These are phyloP conservation scores for Emberiza fucata DNA, from an alignment of 2,113 vertebrate species.

Conservation along the genomic window DNA sequence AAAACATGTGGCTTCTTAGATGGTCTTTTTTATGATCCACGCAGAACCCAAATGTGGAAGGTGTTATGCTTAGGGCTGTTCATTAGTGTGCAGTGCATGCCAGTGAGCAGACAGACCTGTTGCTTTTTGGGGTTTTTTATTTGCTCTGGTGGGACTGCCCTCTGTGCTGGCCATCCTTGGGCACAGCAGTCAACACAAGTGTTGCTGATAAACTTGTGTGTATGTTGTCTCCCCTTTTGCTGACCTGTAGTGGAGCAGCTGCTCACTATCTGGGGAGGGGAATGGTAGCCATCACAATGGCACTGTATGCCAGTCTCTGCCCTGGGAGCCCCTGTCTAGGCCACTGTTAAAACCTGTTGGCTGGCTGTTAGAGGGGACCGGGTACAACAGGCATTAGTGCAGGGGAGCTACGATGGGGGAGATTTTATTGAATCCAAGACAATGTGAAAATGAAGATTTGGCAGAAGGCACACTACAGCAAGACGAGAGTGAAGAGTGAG, in stretches of 20 bases:
- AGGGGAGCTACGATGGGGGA: background rate
- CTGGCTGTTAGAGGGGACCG: fast-evolving
- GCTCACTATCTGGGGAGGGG: fast-evolving
- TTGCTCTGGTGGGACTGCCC: background rate
- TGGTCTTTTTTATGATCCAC: background rate
- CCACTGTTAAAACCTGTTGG: background rate
- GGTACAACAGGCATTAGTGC: background rate
- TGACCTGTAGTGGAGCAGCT: background rate
- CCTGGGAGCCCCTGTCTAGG: background rate
- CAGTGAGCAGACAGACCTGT: background rate
- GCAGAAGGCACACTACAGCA: background rate
- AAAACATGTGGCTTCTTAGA: background rate
- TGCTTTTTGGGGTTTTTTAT: background rate
- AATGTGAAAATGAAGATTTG: background rate
- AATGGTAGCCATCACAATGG: background rate
- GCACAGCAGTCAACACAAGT: fast-evolving
- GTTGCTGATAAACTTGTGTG: fast-evolving
- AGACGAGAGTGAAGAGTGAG: background rate
- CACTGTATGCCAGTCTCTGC: fast-evolving
- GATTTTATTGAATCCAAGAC: background rate
- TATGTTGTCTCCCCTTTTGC: fast-evolving
- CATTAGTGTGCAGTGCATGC: background rate
- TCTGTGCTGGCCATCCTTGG: background rate
- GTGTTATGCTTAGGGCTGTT: background rate
- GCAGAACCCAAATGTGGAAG: background rate